Conservation (phyloP, 2,888 invertebrate genomes). For the Chorisops tibialis region DNA sequence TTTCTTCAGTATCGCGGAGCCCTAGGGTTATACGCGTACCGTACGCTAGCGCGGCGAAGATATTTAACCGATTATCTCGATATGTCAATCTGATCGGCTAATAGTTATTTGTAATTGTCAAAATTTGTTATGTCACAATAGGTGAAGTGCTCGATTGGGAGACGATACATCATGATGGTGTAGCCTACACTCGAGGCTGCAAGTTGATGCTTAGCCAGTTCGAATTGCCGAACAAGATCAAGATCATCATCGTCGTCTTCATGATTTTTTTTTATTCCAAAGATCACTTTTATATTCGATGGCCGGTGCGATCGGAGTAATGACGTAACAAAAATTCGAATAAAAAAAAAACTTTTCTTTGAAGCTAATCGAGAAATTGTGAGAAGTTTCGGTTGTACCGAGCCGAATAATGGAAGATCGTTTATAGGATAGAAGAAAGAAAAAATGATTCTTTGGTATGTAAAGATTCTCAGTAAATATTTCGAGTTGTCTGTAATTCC, state of each 20-base stretch:
- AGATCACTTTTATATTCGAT: neutral
- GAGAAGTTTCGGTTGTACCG: too few relatives aligned
- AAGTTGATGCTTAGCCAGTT: neutral
- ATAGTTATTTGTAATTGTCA: slow-evolving; percentile 35
- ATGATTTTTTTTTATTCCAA: neutral
- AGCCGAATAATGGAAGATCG: too few relatives aligned
- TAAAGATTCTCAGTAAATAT: too few relatives aligned
- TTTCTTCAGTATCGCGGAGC: neutral
- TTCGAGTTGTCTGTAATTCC: too few relatives aligned
- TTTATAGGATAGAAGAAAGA: too few relatives aligned
- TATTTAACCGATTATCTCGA: slow-evolving; percentile 28
- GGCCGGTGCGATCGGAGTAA: too few relatives aligned
- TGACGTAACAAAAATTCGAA: too few relatives aligned
- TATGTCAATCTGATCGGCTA: slow-evolving; percentile 33
- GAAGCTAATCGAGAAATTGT: too few relatives aligned
- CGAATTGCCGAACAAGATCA: neutral
- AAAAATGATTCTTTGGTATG: too few relatives aligned
- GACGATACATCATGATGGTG: neutral
- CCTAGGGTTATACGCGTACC: too few relatives aligned
- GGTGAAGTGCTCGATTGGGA: neutral
- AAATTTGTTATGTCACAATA: slow-evolving; percentile 35
- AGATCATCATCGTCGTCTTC: neutral
- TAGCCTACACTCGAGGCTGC: too few relatives aligned
- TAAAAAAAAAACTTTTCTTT: too few relatives aligned
- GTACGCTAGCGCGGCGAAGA: slow-evolving; percentile 2